These are phyloP conservation scores for Leucophenga varia DNA, from an alignment of 1,140 invertebrate genomes.

Conservation along the genomic window DNA sequence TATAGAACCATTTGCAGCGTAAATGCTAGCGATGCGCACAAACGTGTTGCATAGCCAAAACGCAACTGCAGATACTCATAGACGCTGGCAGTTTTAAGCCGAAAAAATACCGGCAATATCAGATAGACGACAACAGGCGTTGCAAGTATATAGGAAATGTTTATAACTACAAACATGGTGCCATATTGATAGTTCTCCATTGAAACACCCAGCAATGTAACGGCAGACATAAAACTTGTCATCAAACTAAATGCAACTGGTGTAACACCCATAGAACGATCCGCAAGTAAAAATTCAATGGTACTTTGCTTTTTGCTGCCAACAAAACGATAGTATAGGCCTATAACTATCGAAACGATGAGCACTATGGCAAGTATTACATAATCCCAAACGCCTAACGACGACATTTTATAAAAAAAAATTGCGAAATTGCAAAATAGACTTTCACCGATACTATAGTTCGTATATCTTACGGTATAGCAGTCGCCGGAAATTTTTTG, in stretches of 20 bases:
- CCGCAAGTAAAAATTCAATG: conserved; percentile 49
- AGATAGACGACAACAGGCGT: conserved; percentile 79
- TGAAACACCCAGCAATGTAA: conserved; percentile 85
- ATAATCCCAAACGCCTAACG: conserved; percentile 63
- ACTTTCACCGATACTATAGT: too few relatives aligned
- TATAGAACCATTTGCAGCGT: conserved; percentile 85
- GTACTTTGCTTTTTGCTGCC: conserved; percentile 85
- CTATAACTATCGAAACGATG: conserved; percentile 69
- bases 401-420: conserved; percentile 37
- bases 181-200: conserved; percentile 84
- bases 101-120: conserved; percentile 88
- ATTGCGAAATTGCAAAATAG: too few relatives aligned
- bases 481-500: too few relatives aligned
- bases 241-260: conserved; percentile 86
- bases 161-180: conserved; percentile 81
- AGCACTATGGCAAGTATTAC: conserved; percentile 66
- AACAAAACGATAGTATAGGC: conserved; percentile 80
- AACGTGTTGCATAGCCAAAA: conserved; percentile 70
- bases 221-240: conserved; percentile 94
- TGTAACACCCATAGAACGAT: conserved; percentile 57
- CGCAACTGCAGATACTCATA: conserved; percentile 88
- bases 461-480: too few relatives aligned
- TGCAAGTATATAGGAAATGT: conserved; percentile 76
- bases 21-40: conserved; percentile 74
- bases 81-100: conserved; percentile 79